Evolutionary conservation across 2,888 invertebrate species (phyloP).

Genomic region (Lasioglossum malachurum): DNA sequence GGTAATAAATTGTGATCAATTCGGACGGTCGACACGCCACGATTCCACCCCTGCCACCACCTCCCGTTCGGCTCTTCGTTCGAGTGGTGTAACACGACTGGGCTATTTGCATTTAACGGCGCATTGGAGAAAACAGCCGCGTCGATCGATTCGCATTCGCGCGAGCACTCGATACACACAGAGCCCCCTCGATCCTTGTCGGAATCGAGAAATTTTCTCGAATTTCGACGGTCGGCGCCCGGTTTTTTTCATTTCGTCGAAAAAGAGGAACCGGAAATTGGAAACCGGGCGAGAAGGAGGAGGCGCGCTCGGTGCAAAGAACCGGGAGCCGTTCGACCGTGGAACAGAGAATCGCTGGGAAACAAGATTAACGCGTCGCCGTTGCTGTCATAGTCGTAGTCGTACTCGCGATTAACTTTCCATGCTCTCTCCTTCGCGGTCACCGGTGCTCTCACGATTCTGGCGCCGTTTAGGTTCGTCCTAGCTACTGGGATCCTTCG

Average conservation of each 20-base stretch:
- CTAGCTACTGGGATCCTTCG: not conserved
- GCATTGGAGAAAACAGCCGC: not conserved
- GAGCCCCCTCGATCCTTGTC: not conserved
- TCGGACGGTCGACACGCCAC: slow-evolving; percentile 12
- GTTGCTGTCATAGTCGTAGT: slow-evolving; percentile 18
- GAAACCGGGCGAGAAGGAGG: slow-evolving; percentile 1
- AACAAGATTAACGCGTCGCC: slow-evolving; percentile 66
- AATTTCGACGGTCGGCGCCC: not conserved
- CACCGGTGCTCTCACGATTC: slow-evolving; percentile 55
- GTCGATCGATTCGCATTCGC: slow-evolving; percentile 13
- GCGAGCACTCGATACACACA: not conserved
- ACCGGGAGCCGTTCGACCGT: not conserved
- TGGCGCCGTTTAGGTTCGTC: not conserved
- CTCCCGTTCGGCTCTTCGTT: not conserved
- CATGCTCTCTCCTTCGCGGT: slow-evolving; percentile 40
- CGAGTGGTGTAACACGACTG: slow-evolving; percentile 14
- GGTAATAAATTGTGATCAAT: slow-evolving; percentile 28
- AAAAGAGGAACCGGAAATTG: slow-evolving; percentile 2
- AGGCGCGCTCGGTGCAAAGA: not conserved
- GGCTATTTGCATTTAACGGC: slow-evolving; percentile 28
- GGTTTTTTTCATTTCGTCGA: not conserved
- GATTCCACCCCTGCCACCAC: not conserved
- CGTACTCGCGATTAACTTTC: slow-evolving; percentile 52
- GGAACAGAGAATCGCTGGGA: slow-evolving; percentile 19
- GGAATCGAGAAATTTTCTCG: slow-evolving; percentile 1